Evolutionary conservation across 2,888 invertebrate genomes (phyloP), one percentile per base, ranked within the genome.

Genomic region (Bombylius discolor): DNA sequence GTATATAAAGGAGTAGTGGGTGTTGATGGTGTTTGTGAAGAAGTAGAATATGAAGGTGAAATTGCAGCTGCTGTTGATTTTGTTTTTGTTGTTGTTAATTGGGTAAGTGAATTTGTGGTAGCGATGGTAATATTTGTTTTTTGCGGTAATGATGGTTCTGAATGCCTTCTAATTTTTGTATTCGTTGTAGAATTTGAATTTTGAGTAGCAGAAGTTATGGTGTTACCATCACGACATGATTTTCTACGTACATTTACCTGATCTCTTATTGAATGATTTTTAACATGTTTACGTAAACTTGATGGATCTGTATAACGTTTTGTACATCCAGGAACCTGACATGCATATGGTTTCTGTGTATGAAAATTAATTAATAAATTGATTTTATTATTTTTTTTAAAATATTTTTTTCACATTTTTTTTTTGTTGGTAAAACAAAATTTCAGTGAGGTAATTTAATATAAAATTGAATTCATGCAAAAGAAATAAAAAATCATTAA

Each of bases 301-400:
- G 93, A 93, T 0, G 95, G 95, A 70, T 95, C 95, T 0, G 95
- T 95, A 76, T 95, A 95, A 45, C 92, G 83, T 71, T 95, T 95
- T 7, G 82, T 83, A 68, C 95, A 95, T 3, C 92, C 93, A 1
- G 79, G 75, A 23, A 90, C 84, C 65, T 91, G 90, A 64, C 95
- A 95, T 1, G 89, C 90, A 73, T 94, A 95, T 0, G 95, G 95
- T 76, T 93, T 90, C 89, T 95, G 23, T 23, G 23, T 23, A 3
- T 23, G 23, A 23, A 23, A 23, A 23, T 23, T 23, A 23, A 23
- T 23, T 23, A 23, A 9, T 39, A 39, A 39, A 39, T 39, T 39
- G 11, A 39, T 7, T 39, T 39, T 39, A 39, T 39, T 39, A 39
- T 9, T 2, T 9, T n/a, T n/a, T n/a, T n/a, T n/a, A n/a, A n/a